These are phyloP conservation scores for Macrostomum cliftonense DNA, from an alignment of 2,888 invertebrate species.

Conservation along the genomic window DNA sequence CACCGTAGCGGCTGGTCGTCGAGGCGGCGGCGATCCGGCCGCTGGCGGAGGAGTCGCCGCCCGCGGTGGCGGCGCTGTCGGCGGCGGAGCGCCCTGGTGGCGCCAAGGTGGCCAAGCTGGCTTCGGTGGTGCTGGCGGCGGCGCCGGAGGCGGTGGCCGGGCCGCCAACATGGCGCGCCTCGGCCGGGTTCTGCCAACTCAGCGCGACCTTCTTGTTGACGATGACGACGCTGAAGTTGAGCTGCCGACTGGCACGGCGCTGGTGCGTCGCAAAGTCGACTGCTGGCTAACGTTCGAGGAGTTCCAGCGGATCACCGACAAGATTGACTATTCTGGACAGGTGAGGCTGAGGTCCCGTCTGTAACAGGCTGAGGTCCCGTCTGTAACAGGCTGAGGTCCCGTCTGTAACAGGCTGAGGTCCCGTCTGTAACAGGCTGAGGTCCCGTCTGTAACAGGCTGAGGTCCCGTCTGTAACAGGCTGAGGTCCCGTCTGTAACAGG, in stretches of 20 bases:
- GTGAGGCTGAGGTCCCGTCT: neutral
- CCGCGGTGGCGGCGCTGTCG: neutral
- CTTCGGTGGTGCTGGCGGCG: neutral
- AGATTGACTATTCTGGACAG: conserved; percentile 5
- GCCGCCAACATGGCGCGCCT: neutral
- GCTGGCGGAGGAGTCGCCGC: neutral
- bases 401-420: too few relatives aligned
- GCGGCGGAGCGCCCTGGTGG: neutral
- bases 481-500: too few relatives aligned
- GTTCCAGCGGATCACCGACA: conserved; percentile 26
- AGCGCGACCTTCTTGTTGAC: neutral
- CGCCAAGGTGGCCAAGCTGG: neutral
- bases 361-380: neutral
- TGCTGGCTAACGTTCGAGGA: conserved; percentile 34
- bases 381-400: too few relatives aligned
- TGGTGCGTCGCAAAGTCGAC: conserved; percentile 22
- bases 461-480: too few relatives aligned
- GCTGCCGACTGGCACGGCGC: conserved; percentile 27
- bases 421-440: too few relatives aligned
- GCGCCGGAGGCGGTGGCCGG: neutral
- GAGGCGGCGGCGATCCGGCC: too few relatives aligned
- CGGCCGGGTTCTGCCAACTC: neutral
- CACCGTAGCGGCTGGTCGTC: neutral
- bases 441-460: too few relatives aligned
- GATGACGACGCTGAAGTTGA: conserved; percentile 4